Evolutionary conservation across 92 coral and sea anemone species (phyloP), one percentile per base, ranked within the genome.

Genomic region (Palythoa heliodiscus): DNA sequence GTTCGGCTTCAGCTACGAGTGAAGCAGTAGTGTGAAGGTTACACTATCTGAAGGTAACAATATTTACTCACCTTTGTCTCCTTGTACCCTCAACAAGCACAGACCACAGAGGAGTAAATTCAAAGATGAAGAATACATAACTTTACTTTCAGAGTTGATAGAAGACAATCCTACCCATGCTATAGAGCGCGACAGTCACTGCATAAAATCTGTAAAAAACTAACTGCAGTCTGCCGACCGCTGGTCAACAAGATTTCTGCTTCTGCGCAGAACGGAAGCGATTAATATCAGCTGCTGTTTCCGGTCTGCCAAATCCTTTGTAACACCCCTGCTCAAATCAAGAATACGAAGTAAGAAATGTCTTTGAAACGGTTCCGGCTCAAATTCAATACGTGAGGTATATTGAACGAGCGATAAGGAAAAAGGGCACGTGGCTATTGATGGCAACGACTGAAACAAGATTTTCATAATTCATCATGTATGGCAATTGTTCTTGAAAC

Each of bases 191-290:
- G 57, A 13, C 76, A 40, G n/a, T 16, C 4, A 15, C 17, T 11
- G 64, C 64, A 5, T 4, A 11, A 58, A 69, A 69, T 69, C 7
- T 22, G 37, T 15, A 11, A 69, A 25, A 25, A 25, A 12, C 12
- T 25, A 69, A 25, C 19, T 69, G 5, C n/a, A 16, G n/a, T n/a
- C n/a, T n/a, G n/a, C 29, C 40, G 3, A 39, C 84, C 84, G 84
- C 84, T 80, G 84, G 84, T 50, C 84, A 80, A 67, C 58, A 52
- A 55, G 11, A 14, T 10, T 29, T 11, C 74, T 80, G 84, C 72
- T 80, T 67, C 84, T 80, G 84, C 84, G 84, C 84, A 80, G 23
- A 80, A 80, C 84, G 84, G 84, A 80, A 80, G 50, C 60, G 74
- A 80, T 80, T 80, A 66, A 78, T 66, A 80, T 80, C 84, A 80